These are phyloP conservation scores for Vireo altiloquus DNA, from an alignment of 2,113 vertebrate species.

Conservation along the genomic window DNA sequence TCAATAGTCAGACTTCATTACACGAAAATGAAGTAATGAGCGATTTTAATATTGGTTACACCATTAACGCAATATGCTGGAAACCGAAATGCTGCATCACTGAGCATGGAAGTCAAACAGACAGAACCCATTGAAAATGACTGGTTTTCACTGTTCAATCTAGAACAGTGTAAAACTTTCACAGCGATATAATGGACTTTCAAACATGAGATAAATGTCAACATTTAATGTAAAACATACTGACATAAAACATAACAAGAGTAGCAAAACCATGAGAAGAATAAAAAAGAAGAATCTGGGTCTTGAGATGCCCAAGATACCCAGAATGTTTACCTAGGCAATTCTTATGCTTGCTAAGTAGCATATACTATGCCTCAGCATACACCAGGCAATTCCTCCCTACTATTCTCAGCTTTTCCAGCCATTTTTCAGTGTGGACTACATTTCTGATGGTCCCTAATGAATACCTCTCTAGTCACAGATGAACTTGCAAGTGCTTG, in stretches of 20 bases:
- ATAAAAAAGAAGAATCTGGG: neutral
- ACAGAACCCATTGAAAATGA: neutral
- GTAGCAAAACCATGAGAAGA: neutral
- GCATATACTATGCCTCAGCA: neutral
- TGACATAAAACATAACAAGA: neutral
- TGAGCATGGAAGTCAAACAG: neutral
- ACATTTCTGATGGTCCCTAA: neutral
- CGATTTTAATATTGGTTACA: neutral
- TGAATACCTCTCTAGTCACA: neutral
- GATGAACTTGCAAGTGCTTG: neutral
- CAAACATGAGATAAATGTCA: neutral
- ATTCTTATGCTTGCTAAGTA: neutral
- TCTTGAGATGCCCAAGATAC: neutral
- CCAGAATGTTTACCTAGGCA: neutral
- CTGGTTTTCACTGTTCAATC: neutral
- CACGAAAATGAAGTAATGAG: neutral
- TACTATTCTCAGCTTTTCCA: neutral
- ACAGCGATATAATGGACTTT: neutral
- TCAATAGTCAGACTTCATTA: neutral
- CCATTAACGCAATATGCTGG: neutral
- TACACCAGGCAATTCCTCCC: neutral
- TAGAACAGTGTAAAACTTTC: neutral
- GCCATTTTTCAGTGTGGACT: neutral
- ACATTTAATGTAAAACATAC: neutral
- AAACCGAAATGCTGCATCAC: neutral